Evolutionary conservation across 1,140 invertebrate genomes (phyloP), one percentile per base, ranked within the genome.

Genomic region (Heliconius congener): DNA sequence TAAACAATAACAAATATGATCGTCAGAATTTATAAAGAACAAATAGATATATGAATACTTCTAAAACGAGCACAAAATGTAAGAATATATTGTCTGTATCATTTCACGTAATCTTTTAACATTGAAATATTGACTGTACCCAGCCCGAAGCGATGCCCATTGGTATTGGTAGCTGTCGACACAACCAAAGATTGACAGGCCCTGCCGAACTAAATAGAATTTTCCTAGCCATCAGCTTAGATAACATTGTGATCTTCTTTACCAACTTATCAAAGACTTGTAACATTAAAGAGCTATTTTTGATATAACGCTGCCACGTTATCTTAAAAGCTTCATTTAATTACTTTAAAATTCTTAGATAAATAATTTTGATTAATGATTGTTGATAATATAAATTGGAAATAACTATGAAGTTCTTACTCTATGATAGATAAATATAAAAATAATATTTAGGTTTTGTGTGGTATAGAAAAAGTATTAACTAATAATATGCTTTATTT

Each of bases 161-260:
- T 66, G 60, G 60, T 30, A 66, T 42, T 66, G 60, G 60, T 66
- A 66, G 71, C 30, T 72, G 37, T 72, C 71, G n/a, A 72, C 34
- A 72, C 71, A 72, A 66, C 37, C 71, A 72, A 72, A n/a, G 71
- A 72, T 72, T 72, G 71, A 72, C 71, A 72, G 30, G 71, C 34
- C 71, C 71, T 72, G 71, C 71, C 71, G 71, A 72, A 72, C 71
- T n/a, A 71, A 34, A 71, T 71, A 72, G 60, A 66, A 66, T 66
- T 66, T 30, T 66, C 23, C 60, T 66, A 66, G 27, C 27, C 60
- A 60, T 60, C 55, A 66, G 60, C 60, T 66, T 66, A 74, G 46
- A 74, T 57, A 57, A 60, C 50, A 57, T n/a, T 74, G 30, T 37
- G n/a, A 74, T 57, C 73, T 74, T 37, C 73, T 74, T 74, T 52